phyloP scores from a whole-genome alignment of 2,797 vertebrate genomes.

The Meriones psammophilus region DNA sequence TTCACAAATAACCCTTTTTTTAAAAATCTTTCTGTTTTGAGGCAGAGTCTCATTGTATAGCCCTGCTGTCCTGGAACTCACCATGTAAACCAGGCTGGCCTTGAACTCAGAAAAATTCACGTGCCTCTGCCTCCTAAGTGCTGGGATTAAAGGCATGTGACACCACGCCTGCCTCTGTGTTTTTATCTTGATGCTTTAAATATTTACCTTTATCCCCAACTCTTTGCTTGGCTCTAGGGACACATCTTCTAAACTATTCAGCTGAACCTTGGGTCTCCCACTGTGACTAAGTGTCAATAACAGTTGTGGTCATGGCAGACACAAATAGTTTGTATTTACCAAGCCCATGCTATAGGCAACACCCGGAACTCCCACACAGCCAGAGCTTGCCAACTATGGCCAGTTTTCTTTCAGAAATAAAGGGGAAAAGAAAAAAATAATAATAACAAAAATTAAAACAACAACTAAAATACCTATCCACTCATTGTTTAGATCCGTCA shows the following conservation, averaged over 20 bases:
- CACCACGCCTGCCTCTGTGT: background rate
- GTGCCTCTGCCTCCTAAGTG: background rate
- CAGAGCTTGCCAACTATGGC: background rate
- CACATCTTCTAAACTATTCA: slow-evolving; percentile 33
- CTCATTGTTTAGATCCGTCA: background rate
- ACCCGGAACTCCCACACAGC: background rate
- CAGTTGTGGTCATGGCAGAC: background rate
- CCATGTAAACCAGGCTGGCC: background rate
- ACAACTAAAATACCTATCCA: background rate
- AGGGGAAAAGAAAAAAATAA: background rate
- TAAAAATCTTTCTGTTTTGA: background rate
- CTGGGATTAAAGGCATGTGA: background rate
- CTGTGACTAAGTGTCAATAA: background rate
- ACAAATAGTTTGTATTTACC: background rate
- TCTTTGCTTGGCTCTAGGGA: slow-evolving; percentile 4
- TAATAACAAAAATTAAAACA: background rate
- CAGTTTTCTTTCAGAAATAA: slow-evolving; percentile 40
- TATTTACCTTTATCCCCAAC: background rate
- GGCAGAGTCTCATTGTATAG: background rate
- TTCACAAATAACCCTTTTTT: slow-evolving; percentile 36
- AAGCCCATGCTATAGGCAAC: background rate
- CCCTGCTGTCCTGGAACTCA: background rate
- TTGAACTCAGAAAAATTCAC: background rate
- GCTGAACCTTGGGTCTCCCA: background rate
- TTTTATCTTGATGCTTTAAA: slow-evolving; percentile 25